These are phyloP conservation scores for Parnassius apollo DNA, from an alignment of 2,888 invertebrate species.

Conservation along the genomic window DNA sequence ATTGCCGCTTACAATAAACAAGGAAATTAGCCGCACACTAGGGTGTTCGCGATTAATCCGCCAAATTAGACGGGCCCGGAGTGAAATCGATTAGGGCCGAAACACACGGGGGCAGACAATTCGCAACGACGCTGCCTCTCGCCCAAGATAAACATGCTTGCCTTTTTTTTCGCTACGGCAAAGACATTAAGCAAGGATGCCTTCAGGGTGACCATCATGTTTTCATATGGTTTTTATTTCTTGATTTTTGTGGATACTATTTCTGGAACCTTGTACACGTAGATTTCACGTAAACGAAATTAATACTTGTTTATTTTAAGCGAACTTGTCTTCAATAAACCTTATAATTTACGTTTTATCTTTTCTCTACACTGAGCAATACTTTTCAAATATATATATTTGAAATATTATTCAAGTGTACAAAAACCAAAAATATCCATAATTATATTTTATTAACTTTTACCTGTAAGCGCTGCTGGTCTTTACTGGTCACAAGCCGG, in stretches of 20 bases:
- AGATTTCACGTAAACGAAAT: no score
- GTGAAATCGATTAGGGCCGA: slow-evolving; percentile 76
- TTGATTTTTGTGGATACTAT: background rate
- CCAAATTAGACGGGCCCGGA: slow-evolving; percentile 74
- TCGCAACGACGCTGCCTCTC: slow-evolving; percentile 63
- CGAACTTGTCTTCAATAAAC: no score
- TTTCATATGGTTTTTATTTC: background rate
- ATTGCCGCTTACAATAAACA: slow-evolving; percentile 64
- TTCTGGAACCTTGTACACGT: background rate
- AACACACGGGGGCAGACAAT: slow-evolving; percentile 52
- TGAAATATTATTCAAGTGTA: no score
- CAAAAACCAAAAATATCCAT: no score
- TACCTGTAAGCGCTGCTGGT: no score
- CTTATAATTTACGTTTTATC: no score
- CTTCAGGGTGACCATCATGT: slow-evolving; percentile 47
- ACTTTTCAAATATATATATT: no score
- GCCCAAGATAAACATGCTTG: slow-evolving; percentile 79
- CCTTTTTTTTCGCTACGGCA: slow-evolving; percentile 70
- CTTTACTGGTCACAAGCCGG: no score
- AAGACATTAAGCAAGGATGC: slow-evolving; percentile 81
- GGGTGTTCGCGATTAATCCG: slow-evolving; percentile 79
- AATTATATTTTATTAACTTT: no score
- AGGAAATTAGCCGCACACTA: slow-evolving; percentile 71
- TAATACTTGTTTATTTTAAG: no score
- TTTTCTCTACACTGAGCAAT: no score